These are phyloP conservation scores for Leptopilina clavipes DNA, from an alignment of 1,140 invertebrate genomes.

Conservation along the genomic window DNA sequence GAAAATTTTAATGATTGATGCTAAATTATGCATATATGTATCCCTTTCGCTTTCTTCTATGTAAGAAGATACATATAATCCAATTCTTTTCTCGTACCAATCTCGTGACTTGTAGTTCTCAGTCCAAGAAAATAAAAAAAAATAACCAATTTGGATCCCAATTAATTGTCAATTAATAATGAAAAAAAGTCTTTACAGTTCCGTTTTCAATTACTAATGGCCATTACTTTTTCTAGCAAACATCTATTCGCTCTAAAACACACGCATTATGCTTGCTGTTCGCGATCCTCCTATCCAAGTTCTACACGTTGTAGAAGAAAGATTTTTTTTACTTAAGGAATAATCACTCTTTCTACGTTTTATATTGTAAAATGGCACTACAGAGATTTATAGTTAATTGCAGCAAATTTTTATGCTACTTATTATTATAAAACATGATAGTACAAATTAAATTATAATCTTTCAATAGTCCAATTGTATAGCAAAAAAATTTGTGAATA, in stretches of 20 bases:
- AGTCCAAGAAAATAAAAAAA: neutral
- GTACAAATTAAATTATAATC: too few species aligned
- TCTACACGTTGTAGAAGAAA: neutral
- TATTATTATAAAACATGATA: too few species aligned
- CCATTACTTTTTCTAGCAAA: constrained; percentile 66
- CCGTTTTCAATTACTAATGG: constrained; percentile 41
- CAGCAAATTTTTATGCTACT: too few species aligned
- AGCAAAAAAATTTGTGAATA: too few species aligned
- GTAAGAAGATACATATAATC: constrained; percentile 32
- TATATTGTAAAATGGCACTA: constrained; percentile 36
- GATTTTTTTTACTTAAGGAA: constrained; percentile 36
- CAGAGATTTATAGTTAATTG: constrained; percentile 61
- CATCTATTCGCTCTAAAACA: constrained; percentile 73
- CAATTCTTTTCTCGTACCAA: constrained; percentile 1
- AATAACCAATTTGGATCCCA: neutral
- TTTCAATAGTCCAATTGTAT: too few species aligned
- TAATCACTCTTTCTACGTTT: constrained; percentile 45
- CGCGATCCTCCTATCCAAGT: constrained; percentile 54
- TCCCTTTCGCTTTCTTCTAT: constrained; percentile 49
- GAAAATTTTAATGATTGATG: constrained; percentile 1
- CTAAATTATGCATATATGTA: constrained; percentile 37
- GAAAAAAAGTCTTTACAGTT: constrained; percentile 14
- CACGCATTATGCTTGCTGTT: constrained; percentile 69
- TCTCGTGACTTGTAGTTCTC: neutral
- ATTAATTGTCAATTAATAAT: constrained; percentile 9